These are phyloP conservation scores for Mesoclemmys tuberculata DNA, from an alignment of 2,113 vertebrate species.

Conservation along the genomic window DNA sequence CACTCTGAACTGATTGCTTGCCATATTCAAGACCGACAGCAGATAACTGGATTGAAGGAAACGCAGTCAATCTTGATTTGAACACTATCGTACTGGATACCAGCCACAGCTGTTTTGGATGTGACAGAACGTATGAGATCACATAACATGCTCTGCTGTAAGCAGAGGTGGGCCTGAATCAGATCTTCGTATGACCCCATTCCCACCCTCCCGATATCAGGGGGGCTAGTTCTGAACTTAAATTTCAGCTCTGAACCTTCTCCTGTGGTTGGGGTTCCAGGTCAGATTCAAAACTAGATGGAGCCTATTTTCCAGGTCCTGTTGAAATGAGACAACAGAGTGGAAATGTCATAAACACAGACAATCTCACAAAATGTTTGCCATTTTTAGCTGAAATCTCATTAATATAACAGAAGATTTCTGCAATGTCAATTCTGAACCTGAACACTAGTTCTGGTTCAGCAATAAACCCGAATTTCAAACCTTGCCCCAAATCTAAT, in stretches of 20 bases:
- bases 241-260: not conserved
- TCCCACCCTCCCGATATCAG: not conserved
- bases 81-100: not conserved
- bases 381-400: not conserved
- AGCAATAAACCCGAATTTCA: not conserved
- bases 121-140: not conserved
- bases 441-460: not conserved
- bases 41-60: slow-evolving; percentile 16
- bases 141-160: not conserved
- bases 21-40: not conserved
- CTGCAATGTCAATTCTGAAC: not conserved
- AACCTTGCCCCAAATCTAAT: not conserved
- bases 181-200: not conserved
- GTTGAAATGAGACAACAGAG: not conserved
- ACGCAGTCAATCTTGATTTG: slow-evolving; percentile 35
- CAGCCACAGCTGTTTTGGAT: slow-evolving; percentile 42
- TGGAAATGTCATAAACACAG: not conserved
- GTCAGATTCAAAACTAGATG: not conserved
- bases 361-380: not conserved
- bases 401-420: not conserved
- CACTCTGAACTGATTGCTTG: not conserved
- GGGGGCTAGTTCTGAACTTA: not conserved
- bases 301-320: not conserved
- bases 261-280: not conserved
- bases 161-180: not conserved